Evolutionary conservation across 2,113 vertebrate species (phyloP).

Genomic region (Sturnira hondurensis): DNA sequence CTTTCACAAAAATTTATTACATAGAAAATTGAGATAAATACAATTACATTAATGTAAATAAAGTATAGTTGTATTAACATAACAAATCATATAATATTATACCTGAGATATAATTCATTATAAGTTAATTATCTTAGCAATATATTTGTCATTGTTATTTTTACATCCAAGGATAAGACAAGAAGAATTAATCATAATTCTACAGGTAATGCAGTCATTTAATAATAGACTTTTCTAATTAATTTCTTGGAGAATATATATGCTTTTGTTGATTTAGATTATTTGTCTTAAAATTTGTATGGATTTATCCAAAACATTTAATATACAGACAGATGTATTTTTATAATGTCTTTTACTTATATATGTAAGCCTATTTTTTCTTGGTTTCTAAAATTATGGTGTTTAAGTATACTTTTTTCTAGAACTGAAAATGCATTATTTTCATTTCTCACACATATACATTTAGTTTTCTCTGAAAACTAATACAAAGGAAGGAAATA

Average conservation of each 20-base stretch:
- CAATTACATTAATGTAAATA: not conserved
- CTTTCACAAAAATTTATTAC: not conserved
- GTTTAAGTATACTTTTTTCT: not conserved
- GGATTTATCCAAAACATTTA: not conserved
- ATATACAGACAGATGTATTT: not conserved
- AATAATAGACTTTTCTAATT: not conserved
- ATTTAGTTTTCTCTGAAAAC: constrained; percentile 18
- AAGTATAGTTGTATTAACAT: not conserved
- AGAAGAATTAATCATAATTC: not conserved
- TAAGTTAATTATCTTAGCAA: constrained; percentile 11
- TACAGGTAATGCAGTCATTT: not conserved
- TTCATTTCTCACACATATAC: not conserved
- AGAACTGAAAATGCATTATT: not conserved
- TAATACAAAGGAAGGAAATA: not conserved
- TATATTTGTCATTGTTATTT: not conserved
- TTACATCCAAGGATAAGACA: not conserved
- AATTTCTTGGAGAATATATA: not conserved
- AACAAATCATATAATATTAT: not conserved
- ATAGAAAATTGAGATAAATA: not conserved
- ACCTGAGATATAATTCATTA: not conserved
- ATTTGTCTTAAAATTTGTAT: not conserved
- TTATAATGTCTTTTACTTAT: not conserved
- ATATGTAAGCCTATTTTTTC: not conserved
- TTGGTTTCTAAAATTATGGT: constrained; percentile 10
- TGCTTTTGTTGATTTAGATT: constrained; percentile 24